phyloP scores from a whole-genome alignment of 2,888 invertebrate genomes.

The Hypomecis atomaria region DNA sequence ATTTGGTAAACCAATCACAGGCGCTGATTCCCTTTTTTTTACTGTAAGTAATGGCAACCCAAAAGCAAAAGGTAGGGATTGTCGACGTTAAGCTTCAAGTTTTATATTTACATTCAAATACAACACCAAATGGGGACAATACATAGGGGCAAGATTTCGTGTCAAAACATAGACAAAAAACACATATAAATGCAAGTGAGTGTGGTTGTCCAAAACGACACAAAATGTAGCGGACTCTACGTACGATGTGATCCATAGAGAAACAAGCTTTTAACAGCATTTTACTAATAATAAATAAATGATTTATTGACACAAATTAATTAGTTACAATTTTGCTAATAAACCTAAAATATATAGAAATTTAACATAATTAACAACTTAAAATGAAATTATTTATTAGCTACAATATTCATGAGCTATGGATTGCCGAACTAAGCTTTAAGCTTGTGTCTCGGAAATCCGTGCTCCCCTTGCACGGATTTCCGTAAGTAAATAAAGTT shows the following conservation, averaged over 20 bases:
- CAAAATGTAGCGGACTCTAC: constrained; percentile 66
- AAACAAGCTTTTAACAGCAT: constrained; percentile 38
- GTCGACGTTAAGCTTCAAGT: constrained; percentile 46
- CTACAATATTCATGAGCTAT: too few relatives aligned
- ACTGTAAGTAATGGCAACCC: constrained; percentile 76
- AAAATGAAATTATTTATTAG: too few relatives aligned
- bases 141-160: constrained; percentile 37
- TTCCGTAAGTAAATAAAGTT: too few relatives aligned
- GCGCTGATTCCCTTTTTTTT: constrained; percentile 54
- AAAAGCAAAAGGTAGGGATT: constrained; percentile 80
- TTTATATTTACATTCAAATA: constrained; percentile 36
- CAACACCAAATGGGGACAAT: constrained; percentile 52
- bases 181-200: constrained; percentile 81
- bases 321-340: too few relatives aligned
- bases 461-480: too few relatives aligned
- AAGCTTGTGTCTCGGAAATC: too few relatives aligned
- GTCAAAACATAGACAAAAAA: constrained; percentile 45
- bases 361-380: too few relatives aligned
- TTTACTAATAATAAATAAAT: too few relatives aligned
- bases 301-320: too few relatives aligned
- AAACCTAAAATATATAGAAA: too few relatives aligned
- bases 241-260: constrained; percentile 37
- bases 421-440: too few relatives aligned
- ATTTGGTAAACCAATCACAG: constrained; percentile 83
- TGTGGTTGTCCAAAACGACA: constrained; percentile 71